A percentile compares a stretch with the other conserved stretches of the same genome.
Conservation (phyloP, 2,797 vertebrate species). For the Tokudaia muenninki region DNA sequence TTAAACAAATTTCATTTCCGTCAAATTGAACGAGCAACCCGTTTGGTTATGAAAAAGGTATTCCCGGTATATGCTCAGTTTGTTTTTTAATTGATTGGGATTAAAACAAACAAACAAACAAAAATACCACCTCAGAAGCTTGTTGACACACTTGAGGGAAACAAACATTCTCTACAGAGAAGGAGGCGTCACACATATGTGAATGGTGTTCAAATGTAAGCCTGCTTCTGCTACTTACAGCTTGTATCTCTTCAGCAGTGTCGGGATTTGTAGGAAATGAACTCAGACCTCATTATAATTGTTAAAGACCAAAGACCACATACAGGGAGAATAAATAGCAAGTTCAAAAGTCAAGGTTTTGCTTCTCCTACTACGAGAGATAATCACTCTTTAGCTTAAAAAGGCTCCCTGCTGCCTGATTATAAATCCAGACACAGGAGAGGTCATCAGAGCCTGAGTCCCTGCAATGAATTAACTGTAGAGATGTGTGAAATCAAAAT, state of each 20-base stretch:
- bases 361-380: conserved; percentile 75
- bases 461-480: conserved; percentile 75
- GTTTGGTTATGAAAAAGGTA: conserved; percentile 66
- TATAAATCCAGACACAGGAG: conserved; percentile 77
- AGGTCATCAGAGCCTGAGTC: conserved; percentile 72
- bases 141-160: conserved; percentile 70
- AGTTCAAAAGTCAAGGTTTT: conserved; percentile 73
- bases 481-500: conserved; percentile 78
- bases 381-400: conserved; percentile 79
- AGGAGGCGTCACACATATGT: conserved; percentile 70
- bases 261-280: conserved; percentile 67
- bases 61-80: conserved; percentile 2
- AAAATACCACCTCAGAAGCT: conserved; percentile 62
- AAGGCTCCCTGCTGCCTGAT: conserved; percentile 74
- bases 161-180: conserved; percentile 71
- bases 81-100: conserved; percentile 71
- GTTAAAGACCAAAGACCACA: conserved; percentile 74
- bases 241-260: conserved; percentile 56
- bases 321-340: conserved; percentile 80
- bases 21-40: conserved; percentile 71
- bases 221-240: conserved; percentile 67
- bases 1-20: conserved; percentile 66
- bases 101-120: conserved; percentile 58
- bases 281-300: conserved; percentile 67
- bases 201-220: conserved; percentile 55